Percentiles rank a stretch among this genome's conserved stretches.
Conservation (phyloP, 2,888 invertebrate species). For the Galeruca laticollis region DNA sequence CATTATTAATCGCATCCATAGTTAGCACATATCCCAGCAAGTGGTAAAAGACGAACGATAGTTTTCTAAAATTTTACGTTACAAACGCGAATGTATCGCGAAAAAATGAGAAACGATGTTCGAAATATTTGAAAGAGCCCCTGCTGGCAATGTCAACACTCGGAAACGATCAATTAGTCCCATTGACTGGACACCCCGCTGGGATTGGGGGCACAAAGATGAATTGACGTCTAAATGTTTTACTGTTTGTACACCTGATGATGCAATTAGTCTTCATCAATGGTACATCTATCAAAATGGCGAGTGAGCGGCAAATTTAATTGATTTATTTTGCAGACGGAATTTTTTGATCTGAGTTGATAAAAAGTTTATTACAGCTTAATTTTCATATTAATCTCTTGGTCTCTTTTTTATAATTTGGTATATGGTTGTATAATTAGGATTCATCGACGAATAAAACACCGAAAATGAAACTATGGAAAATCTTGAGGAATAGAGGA, state of each 20-base stretch:
- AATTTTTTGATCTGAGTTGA: not conserved
- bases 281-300: constrained; percentile 23
- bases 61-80: not conserved
- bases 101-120: not conserved
- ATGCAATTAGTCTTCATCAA: constrained; percentile 43
- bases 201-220: constrained; percentile 48
- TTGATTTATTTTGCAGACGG: constrained; percentile 2
- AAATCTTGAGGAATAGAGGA: not conserved
- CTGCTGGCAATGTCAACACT: constrained; percentile 50
- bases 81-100: not conserved
- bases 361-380: no score
- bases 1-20: not conserved
- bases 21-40: not conserved
- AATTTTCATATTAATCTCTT: no score
- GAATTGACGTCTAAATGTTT: constrained; percentile 54
- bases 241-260: constrained; percentile 51
- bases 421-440: no score
- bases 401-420: no score
- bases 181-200: constrained; percentile 49
- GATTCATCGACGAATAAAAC: no score
- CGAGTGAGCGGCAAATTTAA: not conserved
- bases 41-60: not conserved
- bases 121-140: constrained; percentile 31
- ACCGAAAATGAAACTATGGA: no score
- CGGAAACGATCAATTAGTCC: constrained; percentile 56